Evolutionary conservation across 2,797 vertebrate species (phyloP).

Genomic region (Dryobates pubescens): DNA sequence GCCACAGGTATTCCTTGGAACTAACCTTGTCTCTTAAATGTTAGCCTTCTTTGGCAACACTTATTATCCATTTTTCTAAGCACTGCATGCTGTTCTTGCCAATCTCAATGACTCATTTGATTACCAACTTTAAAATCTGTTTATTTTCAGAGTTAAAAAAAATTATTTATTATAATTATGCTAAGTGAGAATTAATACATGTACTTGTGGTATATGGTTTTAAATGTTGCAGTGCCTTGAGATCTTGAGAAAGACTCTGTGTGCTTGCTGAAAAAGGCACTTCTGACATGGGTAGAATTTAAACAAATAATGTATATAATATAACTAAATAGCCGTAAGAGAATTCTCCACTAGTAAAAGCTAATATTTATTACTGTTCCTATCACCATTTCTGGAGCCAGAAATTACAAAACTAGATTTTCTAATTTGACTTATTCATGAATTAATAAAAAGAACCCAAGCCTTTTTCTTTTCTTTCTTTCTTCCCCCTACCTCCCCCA

Average conservation of each 20-base stretch:
- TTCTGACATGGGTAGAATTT: background rate
- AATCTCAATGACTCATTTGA: background rate
- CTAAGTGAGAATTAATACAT: background rate
- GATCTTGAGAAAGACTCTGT: conserved; percentile 3
- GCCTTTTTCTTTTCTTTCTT: background rate
- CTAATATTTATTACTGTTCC: conserved; percentile 31
- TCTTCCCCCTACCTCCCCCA: background rate
- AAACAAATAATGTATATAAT: conserved; percentile 25
- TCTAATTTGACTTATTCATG: background rate
- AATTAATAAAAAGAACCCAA: background rate
- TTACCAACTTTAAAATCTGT: background rate
- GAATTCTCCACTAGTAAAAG: background rate
- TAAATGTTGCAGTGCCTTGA: background rate
- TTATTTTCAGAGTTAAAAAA: background rate
- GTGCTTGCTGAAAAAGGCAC: background rate
- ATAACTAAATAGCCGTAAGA: conserved; percentile 39
- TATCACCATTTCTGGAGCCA: background rate
- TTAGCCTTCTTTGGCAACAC: background rate
- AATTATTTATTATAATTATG: background rate
- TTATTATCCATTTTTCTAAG: background rate
- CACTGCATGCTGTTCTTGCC: background rate
- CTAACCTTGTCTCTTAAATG: background rate
- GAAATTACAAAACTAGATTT: conserved; percentile 20
- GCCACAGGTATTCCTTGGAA: background rate
- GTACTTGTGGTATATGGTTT: background rate